Percentiles rank a stretch among this genome's conserved stretches.
phyloP scores from a whole-genome alignment of 2,888 invertebrate species.

The Sphaerophoria taeniata region DNA sequence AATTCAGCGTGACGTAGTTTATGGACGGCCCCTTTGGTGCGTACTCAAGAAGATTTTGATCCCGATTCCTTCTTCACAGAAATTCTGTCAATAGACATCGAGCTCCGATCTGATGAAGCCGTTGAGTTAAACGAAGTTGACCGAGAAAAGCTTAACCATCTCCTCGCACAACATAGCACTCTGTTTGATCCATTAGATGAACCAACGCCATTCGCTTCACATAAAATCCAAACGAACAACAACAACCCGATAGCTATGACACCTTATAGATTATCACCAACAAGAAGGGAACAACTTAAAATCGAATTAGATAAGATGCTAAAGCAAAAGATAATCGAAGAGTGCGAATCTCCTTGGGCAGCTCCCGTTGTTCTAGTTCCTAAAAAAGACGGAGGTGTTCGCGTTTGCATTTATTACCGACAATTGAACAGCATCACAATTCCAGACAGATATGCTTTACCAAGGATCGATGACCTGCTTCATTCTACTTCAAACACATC shows the following conservation, averaged over 20 bases:
- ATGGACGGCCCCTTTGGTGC: too few relatives aligned
- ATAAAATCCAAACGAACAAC: background rate
- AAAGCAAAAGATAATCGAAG: constrained; percentile 67
- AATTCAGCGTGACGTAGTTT: too few relatives aligned
- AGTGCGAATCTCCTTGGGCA: constrained; percentile 54
- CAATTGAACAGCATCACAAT: constrained; percentile 76
- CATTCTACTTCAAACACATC: background rate
- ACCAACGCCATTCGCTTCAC: background rate
- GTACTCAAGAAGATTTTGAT: constrained; percentile 10
- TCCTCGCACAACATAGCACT: background rate
- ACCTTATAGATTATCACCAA: background rate
- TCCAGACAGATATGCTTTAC: constrained; percentile 76
- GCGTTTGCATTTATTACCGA: constrained; percentile 77
- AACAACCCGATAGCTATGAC: background rate
- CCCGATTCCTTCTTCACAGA: constrained; percentile 22
- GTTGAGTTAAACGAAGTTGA: background rate
- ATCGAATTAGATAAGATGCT: background rate
- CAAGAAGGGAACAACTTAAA: background rate
- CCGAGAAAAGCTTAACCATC: background rate
- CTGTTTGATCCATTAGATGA: background rate
- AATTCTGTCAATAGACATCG: constrained; percentile 1
- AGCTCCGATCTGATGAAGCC: constrained; percentile 5
- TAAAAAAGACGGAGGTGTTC: constrained; percentile 75
- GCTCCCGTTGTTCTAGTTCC: constrained; percentile 1
- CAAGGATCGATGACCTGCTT: background rate